Percentiles rank a stretch among this genome's conserved stretches.
These are phyloP conservation scores for Diabrotica virgifera DNA, from an alignment of 1,140 invertebrate species.

Conservation along the genomic window DNA sequence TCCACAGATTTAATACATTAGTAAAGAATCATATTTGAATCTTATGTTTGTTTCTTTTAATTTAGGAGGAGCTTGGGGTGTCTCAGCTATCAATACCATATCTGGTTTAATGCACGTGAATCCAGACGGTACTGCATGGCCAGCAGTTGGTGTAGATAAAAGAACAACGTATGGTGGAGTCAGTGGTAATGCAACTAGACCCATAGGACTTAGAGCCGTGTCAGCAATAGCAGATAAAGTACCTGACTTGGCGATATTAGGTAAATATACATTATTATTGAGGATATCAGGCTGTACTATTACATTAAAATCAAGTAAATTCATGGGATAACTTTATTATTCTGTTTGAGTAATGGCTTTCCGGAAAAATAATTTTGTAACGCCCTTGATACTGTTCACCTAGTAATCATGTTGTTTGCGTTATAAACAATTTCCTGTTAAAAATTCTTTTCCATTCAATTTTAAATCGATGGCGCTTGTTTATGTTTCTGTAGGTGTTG, in stretches of 20 bases:
- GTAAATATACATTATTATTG: constrained; percentile 44
- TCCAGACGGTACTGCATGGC: constrained; percentile 83
- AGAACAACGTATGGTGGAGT: constrained; percentile 95
- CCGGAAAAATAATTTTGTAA: no score
- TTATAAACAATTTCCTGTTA: no score
- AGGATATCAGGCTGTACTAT: not conserved
- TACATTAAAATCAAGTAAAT: not conserved
- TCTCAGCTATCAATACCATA: constrained; percentile 96
- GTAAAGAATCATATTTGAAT: no score
- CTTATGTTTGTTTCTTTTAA: constrained; percentile 5
- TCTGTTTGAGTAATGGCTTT: no score
- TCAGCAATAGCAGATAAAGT: constrained; percentile 79
- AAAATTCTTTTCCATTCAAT: no score
- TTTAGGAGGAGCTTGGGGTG: constrained; percentile 84
- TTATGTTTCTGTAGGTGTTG: constrained; percentile 59
- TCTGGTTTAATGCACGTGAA: constrained; percentile 88
- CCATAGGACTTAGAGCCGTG: constrained; percentile 86
- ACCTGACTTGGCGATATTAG: constrained; percentile 88
- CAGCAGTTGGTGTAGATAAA: constrained; percentile 76
- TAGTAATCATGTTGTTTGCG: no score
- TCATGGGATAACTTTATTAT: no score
- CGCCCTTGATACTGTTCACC: no score
- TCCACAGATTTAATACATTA: no score
- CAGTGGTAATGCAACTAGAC: constrained; percentile 92
- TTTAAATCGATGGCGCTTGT: no score